Base-by-base conservation (phyloP, 2,797 vertebrate genomes). In the Malurus splendens region DNA sequence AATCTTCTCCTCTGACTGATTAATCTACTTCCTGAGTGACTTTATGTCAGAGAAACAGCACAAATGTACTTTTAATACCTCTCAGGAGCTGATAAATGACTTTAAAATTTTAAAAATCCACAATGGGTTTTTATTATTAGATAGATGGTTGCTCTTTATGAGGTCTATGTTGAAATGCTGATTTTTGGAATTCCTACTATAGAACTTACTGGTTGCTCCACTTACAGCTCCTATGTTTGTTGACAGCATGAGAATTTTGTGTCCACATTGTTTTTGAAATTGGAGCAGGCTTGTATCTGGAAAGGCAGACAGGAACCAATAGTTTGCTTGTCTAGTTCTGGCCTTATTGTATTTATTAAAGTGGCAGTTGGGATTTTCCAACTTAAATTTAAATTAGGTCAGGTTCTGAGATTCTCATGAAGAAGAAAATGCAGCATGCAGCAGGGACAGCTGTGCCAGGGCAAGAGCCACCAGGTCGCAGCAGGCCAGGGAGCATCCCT, bases 381-480 rank as follows among this genome's bases (percentile, higher is more conserved):
- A 7, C 15, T 48, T 64, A 32, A 79, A 59, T 50, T 73, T 39
- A 74, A 51, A 32, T 54, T 6, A 61, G 30, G 16, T 33, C 18
- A 45, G 44, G 55, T 67, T 68, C n/a, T 11, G 36, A 78, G 66
- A 18, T 67, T 64, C 33, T 3, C 15, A 4, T 9, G 22, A 50
- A 23, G 61, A 60, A 52, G 32, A 56, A 13, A 48, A 22, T 0
- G 0, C 0, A 0, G 50, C 11, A 22, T 22, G 42, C 47, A 33
- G 19, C 1, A 9, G 52, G 44, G 56, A 14, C 45, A 48, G 27
- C 55, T 60, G 2, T 10, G 62, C 16, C 50, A 33, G 36, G n/a
- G 15, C 18, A 52, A 38, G 47, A 61, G n/a, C 16, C 44, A n/a
- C 16, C 42, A 54, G 16, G 7, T 54, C 45, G 27, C 39, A 18